These are phyloP conservation scores for Callopanchax toddi DNA, from an alignment of 2,113 vertebrate species.

Conservation along the genomic window DNA sequence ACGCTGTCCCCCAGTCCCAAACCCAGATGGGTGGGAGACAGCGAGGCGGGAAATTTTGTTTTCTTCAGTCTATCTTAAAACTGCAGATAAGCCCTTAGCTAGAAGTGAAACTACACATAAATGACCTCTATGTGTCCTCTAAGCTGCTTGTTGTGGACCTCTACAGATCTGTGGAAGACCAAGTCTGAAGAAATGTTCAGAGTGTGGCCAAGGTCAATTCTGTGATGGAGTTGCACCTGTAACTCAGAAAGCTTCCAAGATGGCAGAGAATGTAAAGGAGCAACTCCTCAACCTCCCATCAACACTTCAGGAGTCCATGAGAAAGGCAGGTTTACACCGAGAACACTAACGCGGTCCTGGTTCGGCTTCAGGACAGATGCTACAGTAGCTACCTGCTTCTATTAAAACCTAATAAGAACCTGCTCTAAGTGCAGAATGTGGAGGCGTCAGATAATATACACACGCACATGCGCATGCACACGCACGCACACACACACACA, in stretches of 20 bases:
- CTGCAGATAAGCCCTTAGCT: too few species aligned
- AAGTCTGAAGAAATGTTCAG: conserved; percentile 69
- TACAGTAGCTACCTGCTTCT: too few species aligned
- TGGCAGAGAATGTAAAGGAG: conserved; percentile 64
- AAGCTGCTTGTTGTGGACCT: conserved; percentile 7
- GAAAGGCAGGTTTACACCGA: conserved; percentile 70
- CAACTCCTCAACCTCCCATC: conserved; percentile 63
- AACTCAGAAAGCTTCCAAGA: conserved; percentile 67
- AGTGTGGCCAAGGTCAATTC: conserved; percentile 74
- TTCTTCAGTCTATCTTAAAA: too few species aligned
- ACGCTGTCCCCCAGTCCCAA: too few species aligned
- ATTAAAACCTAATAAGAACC: too few species aligned
- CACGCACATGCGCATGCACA: too few species aligned
- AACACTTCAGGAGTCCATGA: conserved; percentile 66
- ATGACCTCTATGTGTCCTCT: not conserved
- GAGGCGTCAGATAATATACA: too few species aligned
- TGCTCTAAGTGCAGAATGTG: too few species aligned
- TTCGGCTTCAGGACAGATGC: not conserved
- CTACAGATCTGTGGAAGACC: conserved; percentile 82
- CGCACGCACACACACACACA: too few species aligned
- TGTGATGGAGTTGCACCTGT: conserved; percentile 75
- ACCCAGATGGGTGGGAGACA: too few species aligned
- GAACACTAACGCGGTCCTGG: not conserved
- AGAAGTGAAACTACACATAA: too few species aligned
- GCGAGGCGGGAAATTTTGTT: too few species aligned